Conservation (phyloP, 2,113 vertebrate species). For the Nothobranchius furzeri region DNA sequence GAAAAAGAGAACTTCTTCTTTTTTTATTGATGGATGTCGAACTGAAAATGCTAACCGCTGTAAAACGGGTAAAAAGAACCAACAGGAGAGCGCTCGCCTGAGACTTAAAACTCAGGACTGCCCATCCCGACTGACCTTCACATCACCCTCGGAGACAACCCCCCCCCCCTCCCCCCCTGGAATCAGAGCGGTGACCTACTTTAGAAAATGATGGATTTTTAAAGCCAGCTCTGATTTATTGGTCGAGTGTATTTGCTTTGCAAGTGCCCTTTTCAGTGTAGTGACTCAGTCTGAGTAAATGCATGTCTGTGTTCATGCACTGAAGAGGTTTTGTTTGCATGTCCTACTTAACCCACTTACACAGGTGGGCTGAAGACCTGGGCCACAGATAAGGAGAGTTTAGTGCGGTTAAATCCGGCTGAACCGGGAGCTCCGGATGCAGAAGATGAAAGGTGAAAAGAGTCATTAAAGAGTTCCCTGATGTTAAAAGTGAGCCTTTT, state of each 20-base stretch:
- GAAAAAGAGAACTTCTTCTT: too few relatives aligned
- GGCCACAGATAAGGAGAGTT: conserved; percentile 39
- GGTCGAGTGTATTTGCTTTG: conserved; percentile 70
- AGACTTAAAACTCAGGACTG: conserved; percentile 18
- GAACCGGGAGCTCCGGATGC: background rate
- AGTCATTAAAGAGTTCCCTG: too few relatives aligned
- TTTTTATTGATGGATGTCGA: too few relatives aligned
- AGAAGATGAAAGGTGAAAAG: background rate
- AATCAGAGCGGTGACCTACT: conserved; percentile 79
- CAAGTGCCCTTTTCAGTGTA: conserved; percentile 65
- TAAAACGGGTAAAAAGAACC: conserved; percentile 19
- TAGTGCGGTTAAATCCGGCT: conserved; percentile 41
- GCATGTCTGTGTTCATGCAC: conserved; percentile 19
- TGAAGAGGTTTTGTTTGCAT: conserved; percentile 10
- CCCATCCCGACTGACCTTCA: conserved; percentile 61
- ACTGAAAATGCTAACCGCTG: too few relatives aligned
- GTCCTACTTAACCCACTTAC: conserved; percentile 73
- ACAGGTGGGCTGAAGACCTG: conserved; percentile 59
- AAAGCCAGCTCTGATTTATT: conserved; percentile 78
- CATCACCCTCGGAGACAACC: conserved; percentile 15
- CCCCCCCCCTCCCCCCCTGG: too few relatives aligned
- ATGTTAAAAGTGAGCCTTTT: too few relatives aligned
- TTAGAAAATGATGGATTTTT: conserved; percentile 74
- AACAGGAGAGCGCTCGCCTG: conserved; percentile 35
- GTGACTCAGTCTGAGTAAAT: conserved; percentile 16